Base-by-base conservation (phyloP, 2,797 vertebrate genomes). In the Telmatherina bonti region DNA sequence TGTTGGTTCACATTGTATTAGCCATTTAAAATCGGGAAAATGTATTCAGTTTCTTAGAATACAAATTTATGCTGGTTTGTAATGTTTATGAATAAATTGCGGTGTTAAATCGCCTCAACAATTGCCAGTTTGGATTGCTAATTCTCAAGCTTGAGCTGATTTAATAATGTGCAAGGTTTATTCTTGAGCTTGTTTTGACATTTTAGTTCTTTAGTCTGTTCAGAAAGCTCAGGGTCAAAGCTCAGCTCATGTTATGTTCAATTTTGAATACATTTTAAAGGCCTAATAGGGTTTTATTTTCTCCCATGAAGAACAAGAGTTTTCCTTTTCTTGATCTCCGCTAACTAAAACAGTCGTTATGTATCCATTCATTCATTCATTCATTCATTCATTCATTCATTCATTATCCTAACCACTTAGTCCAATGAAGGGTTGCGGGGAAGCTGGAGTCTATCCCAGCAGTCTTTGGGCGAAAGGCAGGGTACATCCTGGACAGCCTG, bases 81-180 rank as follows among this genome's bases (percentile, higher is more conserved):
- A 38, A 52, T 43, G 22, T 62, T 49, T 31, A 60, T 67, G 12
- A 78, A 79, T 58, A 56, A 57, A 15, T 1, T 31, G n/a, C 62
- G 70, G 22, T 74, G 51, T 54, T 67, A 71, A 72, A 75, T 53
- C 43, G 67, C 26, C 16, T 29, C 20, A 70, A 74, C 36, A 69
- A 73, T 24, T 61, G 63, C 13, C 22, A 67, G n/a, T 43, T 65
- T 58, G 8, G 31, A 74, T 52, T 41, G 58, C 20, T 64, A 26
- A 72, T 76, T 74, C 76, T 78, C 63, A 78, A 74, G 62, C 47
- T 67, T 65, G n/a, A 68, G 47, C 69, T 76, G 54, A 56, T 62
- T 76, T 63, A 82, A 83, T 78, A 66, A 57, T 47, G 43, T 63
- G 56, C 38, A 67, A 51, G 10, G 8, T 57, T 70, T 29, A 49